Base-by-base conservation (phyloP, 2,113 vertebrate species). In the Opisthocomus hoazin region DNA sequence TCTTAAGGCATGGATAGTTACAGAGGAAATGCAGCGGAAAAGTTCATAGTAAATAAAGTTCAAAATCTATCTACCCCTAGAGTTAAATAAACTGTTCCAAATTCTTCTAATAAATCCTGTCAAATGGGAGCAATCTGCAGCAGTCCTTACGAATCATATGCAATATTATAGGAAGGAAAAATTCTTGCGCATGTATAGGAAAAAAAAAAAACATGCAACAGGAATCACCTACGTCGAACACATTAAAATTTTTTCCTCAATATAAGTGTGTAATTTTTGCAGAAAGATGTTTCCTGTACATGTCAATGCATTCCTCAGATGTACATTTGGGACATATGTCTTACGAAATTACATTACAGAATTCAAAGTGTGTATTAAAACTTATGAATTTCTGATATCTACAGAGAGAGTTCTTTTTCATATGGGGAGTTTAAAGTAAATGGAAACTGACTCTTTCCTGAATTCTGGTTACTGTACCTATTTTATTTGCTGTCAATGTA, bases 101-200 rank as follows among this genome's bases (percentile, higher is more conserved):
- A 80, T 43, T 65, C 7, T n/a, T 77, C 41, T 75, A 43, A 96
- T 68, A 85, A 93, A 66, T 71, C 85, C 27, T 85, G 23, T 89
- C 84, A 93, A 61, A 79, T n/a, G 20, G 18, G 51, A 76, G 32
- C 11, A 82, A 51, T 79, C 80, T 93, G 43, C 60, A 68, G n/a
- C 11, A 90, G 23, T 73, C 64, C 10, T 60, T 58, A 19, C 57
- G 50, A 81, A 58, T 32, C 19, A 46, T 23, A 57, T 20, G n/a
- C 34, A 93, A 16, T 86, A 75, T 11, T 83, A 51, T 23, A 92
- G 6, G 4, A 43, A 74, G 39, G 4, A 21, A 86, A 87, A 96
- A 87, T 45, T 66, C 24, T 16, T 43, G 19, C 1, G 19, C 13
- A 3, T 51, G 10, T 58, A 12, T 24, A 80, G 74, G 64, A 94